phyloP scores from a whole-genome alignment of 2,113 vertebrate genomes.

The Garra rufa region DNA sequence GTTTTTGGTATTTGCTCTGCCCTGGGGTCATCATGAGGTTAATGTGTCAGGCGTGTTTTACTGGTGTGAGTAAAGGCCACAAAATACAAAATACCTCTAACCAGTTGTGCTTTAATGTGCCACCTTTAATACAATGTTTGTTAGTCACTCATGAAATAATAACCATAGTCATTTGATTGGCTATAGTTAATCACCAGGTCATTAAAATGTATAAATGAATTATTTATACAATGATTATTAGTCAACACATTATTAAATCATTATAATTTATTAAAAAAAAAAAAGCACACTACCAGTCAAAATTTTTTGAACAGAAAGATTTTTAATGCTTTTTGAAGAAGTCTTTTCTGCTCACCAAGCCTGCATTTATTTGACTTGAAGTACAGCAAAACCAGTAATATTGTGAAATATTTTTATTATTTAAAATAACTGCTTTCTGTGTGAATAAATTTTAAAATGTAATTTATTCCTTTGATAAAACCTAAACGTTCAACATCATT shows the following conservation, averaged over 20 bases:
- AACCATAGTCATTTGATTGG: neutral
- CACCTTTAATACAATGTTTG: neutral
- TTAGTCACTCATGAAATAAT: neutral
- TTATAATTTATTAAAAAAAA: neutral
- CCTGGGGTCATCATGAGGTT: conserved; percentile 3
- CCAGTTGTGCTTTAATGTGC: neutral
- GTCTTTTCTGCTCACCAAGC: too few relatives aligned
- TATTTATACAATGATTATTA: neutral
- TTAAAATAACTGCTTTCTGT: too few relatives aligned
- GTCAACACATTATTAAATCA: neutral
- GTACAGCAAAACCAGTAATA: too few relatives aligned
- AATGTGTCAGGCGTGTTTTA: conserved; percentile 21
- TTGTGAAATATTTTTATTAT: too few relatives aligned
- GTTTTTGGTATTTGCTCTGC: neutral
- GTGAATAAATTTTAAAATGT: too few relatives aligned
- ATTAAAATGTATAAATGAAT: neutral
- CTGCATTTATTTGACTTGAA: too few relatives aligned
- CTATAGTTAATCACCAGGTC: neutral
- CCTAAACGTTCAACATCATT: too few relatives aligned
- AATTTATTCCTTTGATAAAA: too few relatives aligned
- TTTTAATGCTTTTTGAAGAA: too few relatives aligned
- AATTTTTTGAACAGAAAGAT: too few relatives aligned
- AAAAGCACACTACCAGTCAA: too few relatives aligned
- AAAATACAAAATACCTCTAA: too few relatives aligned
- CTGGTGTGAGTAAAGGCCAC: neutral